A percentile compares a stretch with the other conserved stretches of the same genome.
Evolutionary conservation across 2,113 vertebrate species (phyloP).

Genomic region (Phoxinus phoxinus): DNA sequence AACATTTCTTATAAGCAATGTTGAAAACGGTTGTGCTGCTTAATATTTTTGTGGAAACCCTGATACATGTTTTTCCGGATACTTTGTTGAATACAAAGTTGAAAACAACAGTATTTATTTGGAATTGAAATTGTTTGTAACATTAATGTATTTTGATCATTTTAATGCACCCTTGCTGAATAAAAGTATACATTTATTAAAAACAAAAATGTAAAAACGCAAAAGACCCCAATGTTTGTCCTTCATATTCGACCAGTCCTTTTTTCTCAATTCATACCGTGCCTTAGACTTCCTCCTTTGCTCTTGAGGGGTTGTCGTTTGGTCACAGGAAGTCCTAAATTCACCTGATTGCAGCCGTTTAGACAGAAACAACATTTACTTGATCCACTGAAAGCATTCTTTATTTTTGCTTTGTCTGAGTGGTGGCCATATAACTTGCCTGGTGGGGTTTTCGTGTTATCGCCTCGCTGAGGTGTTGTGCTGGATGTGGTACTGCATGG

Average conservation of each 20-base stretch:
- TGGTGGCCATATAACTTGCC: slow-evolving; percentile 2
- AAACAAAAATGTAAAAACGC: background rate
- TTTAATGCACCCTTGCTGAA: no score
- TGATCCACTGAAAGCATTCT: background rate
- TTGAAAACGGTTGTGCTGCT: no score
- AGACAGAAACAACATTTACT: background rate
- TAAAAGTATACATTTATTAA: no score
- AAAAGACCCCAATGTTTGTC: background rate
- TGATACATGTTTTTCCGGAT: no score
- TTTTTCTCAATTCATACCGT: slow-evolving; percentile 6
- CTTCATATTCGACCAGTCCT: background rate
- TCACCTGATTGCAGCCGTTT: background rate
- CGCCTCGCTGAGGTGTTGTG: background rate
- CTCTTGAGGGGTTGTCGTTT: background rate
- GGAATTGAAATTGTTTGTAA: no score
- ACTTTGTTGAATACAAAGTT: no score
- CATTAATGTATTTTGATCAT: no score
- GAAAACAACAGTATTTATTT: no score
- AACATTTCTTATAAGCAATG: no score
- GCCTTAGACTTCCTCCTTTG: slow-evolving; percentile 20
- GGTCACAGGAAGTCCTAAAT: background rate
- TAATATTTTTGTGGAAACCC: no score
- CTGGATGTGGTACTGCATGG: background rate
- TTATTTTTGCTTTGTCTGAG: background rate
- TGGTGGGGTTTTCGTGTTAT: background rate